Percentiles rank a stretch among this genome's conserved stretches.
phyloP scores from a whole-genome alignment of 2,113 vertebrate species.

The Hypocryptadius cinnamomeus region DNA sequence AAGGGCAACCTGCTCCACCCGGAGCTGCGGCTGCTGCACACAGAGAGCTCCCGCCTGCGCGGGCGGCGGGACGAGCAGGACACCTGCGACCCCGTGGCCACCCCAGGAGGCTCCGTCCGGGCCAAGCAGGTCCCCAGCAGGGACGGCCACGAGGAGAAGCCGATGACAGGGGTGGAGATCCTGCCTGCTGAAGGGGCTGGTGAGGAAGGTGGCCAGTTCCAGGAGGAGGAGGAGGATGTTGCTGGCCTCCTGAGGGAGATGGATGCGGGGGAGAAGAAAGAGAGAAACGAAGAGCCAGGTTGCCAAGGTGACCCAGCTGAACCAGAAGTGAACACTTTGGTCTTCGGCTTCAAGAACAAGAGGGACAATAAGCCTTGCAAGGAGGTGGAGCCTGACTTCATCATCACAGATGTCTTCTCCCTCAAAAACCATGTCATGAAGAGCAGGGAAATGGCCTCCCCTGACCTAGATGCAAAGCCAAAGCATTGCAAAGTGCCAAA shows the following conservation, averaged over 20 bases:
- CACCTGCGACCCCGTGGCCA: background rate
- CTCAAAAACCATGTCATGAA: slow-evolving; percentile 74
- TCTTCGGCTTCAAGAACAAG: slow-evolving; percentile 51
- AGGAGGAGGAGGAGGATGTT: slow-evolving; percentile 63
- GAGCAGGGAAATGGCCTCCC: slow-evolving; percentile 41
- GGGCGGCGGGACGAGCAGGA: slow-evolving; percentile 54
- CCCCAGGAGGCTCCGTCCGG: fast-evolving
- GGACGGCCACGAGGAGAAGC: background rate
- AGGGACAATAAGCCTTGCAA: slow-evolving; percentile 67
- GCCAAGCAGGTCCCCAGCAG: background rate
- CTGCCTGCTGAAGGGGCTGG: slow-evolving; percentile 17
- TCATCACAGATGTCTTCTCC: slow-evolving; percentile 80
- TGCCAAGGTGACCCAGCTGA: background rate
- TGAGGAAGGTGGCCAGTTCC: slow-evolving; percentile 50
- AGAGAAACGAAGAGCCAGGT: background rate
- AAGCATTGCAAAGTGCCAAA: slow-evolving; percentile 78
- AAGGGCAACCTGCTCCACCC: slow-evolving; percentile 81
- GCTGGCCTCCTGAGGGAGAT: slow-evolving; percentile 40
- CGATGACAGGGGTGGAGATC: background rate
- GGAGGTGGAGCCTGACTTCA: slow-evolving; percentile 73
- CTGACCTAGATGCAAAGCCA: slow-evolving; percentile 76
- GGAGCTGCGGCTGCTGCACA: slow-evolving; percentile 76
- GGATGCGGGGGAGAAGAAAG: slow-evolving; percentile 41
- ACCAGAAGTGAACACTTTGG: slow-evolving; percentile 29
- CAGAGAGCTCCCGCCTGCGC: slow-evolving; percentile 20